Percentiles rank a stretch among this genome's conserved stretches.
Evolutionary conservation across 2,797 vertebrate species (phyloP).

Genomic region (Eutrigla gurnardus): DNA sequence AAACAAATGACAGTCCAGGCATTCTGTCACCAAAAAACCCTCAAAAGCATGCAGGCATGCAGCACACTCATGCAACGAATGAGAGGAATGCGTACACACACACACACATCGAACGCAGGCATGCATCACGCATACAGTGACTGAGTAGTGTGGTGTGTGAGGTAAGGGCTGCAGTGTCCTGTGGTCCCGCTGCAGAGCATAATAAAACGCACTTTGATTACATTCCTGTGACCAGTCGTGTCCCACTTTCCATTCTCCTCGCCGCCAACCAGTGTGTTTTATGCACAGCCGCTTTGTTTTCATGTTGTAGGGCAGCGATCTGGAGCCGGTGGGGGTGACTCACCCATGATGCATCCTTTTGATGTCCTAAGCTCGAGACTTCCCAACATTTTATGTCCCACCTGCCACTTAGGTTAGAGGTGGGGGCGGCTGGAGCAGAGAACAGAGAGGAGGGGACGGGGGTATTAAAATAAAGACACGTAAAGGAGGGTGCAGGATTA

Average conservation of each 20-base stretch:
- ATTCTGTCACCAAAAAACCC: constrained; percentile 44
- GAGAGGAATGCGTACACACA: constrained; percentile 56
- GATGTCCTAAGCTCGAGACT: constrained; percentile 68
- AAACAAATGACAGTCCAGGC: constrained; percentile 34
- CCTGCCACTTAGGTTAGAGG: constrained; percentile 71
- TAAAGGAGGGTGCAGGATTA: constrained; percentile 34
- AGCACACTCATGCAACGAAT: constrained; percentile 46
- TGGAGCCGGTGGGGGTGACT: constrained; percentile 66
- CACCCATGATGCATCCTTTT: constrained; percentile 71
- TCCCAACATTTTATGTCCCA: constrained; percentile 77
- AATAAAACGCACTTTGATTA: constrained; percentile 76
- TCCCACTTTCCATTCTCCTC: constrained; percentile 59
- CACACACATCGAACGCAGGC: constrained; percentile 44
- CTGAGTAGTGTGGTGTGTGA: constrained; percentile 45
- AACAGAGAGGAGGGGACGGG: not conserved
- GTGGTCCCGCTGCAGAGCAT: constrained; percentile 52
- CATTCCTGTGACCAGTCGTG: constrained; percentile 67
- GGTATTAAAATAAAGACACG: constrained; percentile 44
- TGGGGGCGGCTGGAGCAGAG: constrained; percentile 34
- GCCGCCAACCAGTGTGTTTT: constrained; percentile 50
- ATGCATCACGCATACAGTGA: constrained; percentile 45
- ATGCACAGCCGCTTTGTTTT: constrained; percentile 52
- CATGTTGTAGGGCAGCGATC: constrained; percentile 59
- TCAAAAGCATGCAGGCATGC: constrained; percentile 54
- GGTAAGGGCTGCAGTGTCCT: constrained; percentile 50